Evolutionary conservation across 2,797 vertebrate genomes (phyloP).

Genomic region (Cynodonichthys magdalenae): DNA sequence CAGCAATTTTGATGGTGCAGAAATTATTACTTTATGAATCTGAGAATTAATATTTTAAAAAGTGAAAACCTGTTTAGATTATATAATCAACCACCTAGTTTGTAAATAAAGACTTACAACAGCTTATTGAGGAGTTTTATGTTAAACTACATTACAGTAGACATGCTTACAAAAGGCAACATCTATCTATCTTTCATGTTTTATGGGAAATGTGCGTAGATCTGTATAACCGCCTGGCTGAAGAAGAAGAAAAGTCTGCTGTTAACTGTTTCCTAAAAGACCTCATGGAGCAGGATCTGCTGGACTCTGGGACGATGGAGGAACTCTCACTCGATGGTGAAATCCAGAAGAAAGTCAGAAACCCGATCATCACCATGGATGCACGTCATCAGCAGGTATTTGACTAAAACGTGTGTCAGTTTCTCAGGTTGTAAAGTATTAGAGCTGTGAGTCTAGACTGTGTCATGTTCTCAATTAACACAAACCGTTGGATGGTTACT

Average conservation of each 20-base stretch:
- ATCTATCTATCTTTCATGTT: not conserved
- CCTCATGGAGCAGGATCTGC: slow-evolving; percentile 86
- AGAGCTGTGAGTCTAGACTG: not conserved
- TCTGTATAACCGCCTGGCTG: slow-evolving; percentile 85
- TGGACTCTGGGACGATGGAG: slow-evolving; percentile 77
- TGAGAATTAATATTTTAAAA: not conserved
- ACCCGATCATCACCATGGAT: slow-evolving; percentile 90
- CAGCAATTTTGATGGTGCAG: slow-evolving; percentile 88
- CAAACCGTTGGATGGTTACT: slow-evolving; percentile 36
- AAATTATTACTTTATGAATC: not conserved
- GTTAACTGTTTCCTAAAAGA: slow-evolving; percentile 86
- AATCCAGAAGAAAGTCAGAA: slow-evolving; percentile 68
- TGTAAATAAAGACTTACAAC: too few relatives aligned
- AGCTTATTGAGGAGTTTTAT: too few relatives aligned
- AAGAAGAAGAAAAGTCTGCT: slow-evolving; percentile 83
- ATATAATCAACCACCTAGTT: too few relatives aligned
- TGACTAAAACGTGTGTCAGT: slow-evolving; percentile 28
- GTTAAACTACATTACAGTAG: too few relatives aligned
- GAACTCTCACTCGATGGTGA: slow-evolving; percentile 78
- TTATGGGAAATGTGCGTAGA: slow-evolving; percentile 70
- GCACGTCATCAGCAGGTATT: slow-evolving; percentile 91
- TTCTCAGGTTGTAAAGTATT: not conserved
- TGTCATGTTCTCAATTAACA: not conserved
- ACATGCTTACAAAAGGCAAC: too few relatives aligned
- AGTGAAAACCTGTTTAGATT: not conserved